Percentiles rank a stretch among this genome's conserved stretches.
These are phyloP conservation scores for Coptotermes formosanus DNA, from an alignment of 1,140 invertebrate species.

Conservation along the genomic window DNA sequence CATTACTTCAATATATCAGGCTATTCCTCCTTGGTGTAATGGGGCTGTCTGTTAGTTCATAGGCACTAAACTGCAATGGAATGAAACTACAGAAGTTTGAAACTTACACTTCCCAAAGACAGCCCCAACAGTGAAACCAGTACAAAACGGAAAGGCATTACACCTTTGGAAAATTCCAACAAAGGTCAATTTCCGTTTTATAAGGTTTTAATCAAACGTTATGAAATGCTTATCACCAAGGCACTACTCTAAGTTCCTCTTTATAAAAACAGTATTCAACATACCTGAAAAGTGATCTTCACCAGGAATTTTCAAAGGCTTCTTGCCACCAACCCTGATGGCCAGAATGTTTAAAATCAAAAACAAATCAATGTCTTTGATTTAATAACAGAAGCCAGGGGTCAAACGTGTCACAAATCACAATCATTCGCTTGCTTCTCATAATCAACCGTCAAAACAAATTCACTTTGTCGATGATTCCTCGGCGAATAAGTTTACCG, in stretches of 20 bases:
- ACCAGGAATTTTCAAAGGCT: constrained; percentile 14
- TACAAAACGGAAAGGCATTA: constrained; percentile 14
- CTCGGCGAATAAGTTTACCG: not conserved
- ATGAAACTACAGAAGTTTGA: too few species aligned
- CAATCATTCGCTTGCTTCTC: not conserved
- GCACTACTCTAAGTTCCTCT: not conserved
- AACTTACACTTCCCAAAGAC: not conserved
- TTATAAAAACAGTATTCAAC: constrained; percentile 2
- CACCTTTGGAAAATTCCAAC: constrained; percentile 18
- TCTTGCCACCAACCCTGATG: constrained; percentile 12
- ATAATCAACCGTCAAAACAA: not conserved
- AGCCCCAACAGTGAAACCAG: constrained; percentile 2
- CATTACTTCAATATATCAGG: not conserved
- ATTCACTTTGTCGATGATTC: not conserved
- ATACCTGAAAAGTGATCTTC: constrained; percentile 16
- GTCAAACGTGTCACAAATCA: not conserved
- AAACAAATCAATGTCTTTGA: not conserved
- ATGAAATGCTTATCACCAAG: too few species aligned
- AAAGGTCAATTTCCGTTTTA: constrained; percentile 9
- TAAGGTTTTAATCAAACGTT: not conserved
- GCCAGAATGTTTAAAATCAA: not conserved
- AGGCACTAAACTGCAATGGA: not conserved
- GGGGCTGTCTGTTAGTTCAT: not conserved
- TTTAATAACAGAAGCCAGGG: not conserved
- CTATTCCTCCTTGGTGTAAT: not conserved